Percentiles rank a stretch among this genome's conserved stretches.
Conservation (phyloP, 2,888 invertebrate genomes). For the Drosophila hamatofila region DNA sequence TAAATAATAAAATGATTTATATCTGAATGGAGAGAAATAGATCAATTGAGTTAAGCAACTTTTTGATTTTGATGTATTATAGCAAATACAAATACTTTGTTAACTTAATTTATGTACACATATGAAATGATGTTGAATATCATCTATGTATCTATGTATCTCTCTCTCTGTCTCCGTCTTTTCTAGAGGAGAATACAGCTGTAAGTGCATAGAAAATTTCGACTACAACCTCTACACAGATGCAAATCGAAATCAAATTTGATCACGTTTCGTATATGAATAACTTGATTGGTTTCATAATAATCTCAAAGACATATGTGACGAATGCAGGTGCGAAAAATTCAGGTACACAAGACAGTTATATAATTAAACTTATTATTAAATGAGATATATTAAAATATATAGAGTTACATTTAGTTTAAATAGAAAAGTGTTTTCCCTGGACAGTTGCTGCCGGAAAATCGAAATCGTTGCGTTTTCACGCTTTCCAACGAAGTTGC, state of each 20-base stretch:
- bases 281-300: background rate
- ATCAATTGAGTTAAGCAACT: background rate
- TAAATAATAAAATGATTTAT: background rate
- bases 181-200: too few species aligned
- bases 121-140: too few species aligned
- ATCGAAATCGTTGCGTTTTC: slow-evolving; percentile 32
- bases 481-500: slow-evolving; percentile 36
- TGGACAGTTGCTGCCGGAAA: slow-evolving; percentile 46
- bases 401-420: background rate
- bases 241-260: background rate
- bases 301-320: background rate
- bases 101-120: too few species aligned
- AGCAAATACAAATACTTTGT: background rate
- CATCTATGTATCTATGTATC: too few species aligned
- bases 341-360: background rate
- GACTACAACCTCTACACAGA: background rate
- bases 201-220: background rate
- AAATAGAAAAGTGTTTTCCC: slow-evolving; percentile 14
- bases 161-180: too few species aligned
- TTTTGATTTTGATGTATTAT: background rate
- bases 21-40: background rate
- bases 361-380: background rate
- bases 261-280: slow-evolving; percentile 4
- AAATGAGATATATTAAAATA: background rate
- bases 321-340: slow-evolving; percentile 1